phyloP scores from a whole-genome alignment of 2,888 invertebrate genomes.

The Dryococelus australis region DNA sequence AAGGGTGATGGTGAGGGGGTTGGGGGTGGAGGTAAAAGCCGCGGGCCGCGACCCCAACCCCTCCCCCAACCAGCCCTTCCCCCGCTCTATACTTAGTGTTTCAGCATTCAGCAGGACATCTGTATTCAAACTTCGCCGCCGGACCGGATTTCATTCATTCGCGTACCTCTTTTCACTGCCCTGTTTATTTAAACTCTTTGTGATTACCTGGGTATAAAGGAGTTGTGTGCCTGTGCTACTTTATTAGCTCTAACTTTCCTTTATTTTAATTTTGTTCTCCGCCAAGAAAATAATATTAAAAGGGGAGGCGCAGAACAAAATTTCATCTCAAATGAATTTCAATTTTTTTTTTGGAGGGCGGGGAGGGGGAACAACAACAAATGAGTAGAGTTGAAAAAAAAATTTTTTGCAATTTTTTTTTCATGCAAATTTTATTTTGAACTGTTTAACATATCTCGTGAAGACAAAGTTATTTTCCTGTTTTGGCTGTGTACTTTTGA shows the following conservation, averaged over 20 bases:
- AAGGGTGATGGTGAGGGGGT: neutral
- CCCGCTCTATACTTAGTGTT: neutral
- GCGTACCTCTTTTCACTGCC: neutral
- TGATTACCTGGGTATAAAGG: neutral
- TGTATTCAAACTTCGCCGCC: neutral
- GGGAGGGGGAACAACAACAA: too few species aligned
- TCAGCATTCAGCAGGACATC: constrained; percentile 1
- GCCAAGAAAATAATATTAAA: too few species aligned
- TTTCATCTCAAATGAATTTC: too few species aligned
- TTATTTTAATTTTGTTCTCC: neutral
- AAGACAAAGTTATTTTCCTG: too few species aligned
- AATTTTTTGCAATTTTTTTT: too few species aligned
- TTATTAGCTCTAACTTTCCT: neutral
- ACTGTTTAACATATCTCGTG: too few species aligned
- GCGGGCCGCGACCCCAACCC: neutral
- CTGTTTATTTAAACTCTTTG: constrained; percentile 16
- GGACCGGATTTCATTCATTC: neutral
- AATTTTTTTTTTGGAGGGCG: too few species aligned
- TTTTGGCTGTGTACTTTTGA: too few species aligned
- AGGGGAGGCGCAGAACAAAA: too few species aligned
- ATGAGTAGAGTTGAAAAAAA: too few species aligned
- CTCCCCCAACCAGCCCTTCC: neutral
- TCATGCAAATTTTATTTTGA: too few species aligned
- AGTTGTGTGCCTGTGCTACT: neutral
- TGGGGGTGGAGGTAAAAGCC: neutral